Evolutionary conservation across 2,797 vertebrate species (phyloP).

Genomic region (Semaprochilodus insignis): DNA sequence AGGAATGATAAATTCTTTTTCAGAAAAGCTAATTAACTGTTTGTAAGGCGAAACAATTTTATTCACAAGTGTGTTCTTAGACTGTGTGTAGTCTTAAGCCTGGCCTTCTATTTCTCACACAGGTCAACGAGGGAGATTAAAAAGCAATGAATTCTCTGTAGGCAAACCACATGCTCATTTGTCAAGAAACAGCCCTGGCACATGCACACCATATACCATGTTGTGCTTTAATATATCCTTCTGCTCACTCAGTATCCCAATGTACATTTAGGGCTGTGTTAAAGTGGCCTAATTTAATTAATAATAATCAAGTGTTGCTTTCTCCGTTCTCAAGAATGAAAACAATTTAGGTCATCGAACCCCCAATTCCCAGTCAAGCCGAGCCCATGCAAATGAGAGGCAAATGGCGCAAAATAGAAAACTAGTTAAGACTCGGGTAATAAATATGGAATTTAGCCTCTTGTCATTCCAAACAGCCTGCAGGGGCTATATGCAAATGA

Average conservation of each 20-base stretch:
- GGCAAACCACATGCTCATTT: neutral
- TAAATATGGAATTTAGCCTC: slow-evolving; percentile 85
- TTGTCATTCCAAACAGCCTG: slow-evolving; percentile 78
- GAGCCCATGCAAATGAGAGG: slow-evolving; percentile 80
- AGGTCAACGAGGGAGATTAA: slow-evolving; percentile 37
- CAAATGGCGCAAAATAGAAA: slow-evolving; percentile 78
- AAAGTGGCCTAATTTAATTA: slow-evolving; percentile 77
- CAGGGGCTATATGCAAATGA: slow-evolving; percentile 80
- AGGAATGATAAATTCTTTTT: slow-evolving; percentile 23
- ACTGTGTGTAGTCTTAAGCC: slow-evolving; percentile 1
- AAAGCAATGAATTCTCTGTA: slow-evolving; percentile 4
- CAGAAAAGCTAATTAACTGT: slow-evolving; percentile 42
- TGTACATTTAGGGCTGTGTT: slow-evolving; percentile 67
- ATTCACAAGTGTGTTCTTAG: slow-evolving; percentile 37
- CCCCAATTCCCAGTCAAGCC: slow-evolving; percentile 75
- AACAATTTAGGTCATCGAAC: slow-evolving; percentile 82
- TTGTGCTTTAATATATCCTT: slow-evolving; percentile 34
- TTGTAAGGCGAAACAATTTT: slow-evolving; percentile 16
- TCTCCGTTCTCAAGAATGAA: slow-evolving; percentile 72
- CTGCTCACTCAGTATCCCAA: slow-evolving; percentile 57
- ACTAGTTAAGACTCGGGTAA: slow-evolving; percentile 76
- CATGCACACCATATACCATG: neutral
- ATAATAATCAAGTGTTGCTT: slow-evolving; percentile 74
- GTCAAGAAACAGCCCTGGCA: neutral
- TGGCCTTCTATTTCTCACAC: neutral